These are phyloP conservation scores for Coranthus polyacanthus DNA, from an alignment of 2,797 vertebrate species.

Conservation along the genomic window DNA sequence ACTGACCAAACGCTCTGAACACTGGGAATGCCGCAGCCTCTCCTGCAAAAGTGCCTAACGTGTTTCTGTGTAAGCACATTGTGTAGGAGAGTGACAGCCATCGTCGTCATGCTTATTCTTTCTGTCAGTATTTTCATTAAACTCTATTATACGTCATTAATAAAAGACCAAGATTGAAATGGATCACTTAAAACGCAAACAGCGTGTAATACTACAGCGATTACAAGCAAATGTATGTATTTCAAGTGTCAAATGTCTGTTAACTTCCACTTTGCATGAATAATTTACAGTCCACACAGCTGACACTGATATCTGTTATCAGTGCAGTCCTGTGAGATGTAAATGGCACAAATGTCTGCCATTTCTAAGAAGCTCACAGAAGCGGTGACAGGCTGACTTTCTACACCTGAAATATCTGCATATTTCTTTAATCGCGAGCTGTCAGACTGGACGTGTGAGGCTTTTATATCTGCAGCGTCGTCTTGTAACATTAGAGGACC, in stretches of 20 bases:
- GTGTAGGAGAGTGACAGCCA: too few species aligned
- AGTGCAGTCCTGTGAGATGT: background rate
- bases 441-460: too few species aligned
- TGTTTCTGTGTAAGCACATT: too few species aligned
- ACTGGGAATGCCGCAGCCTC: slow-evolving; percentile 19
- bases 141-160: background rate
- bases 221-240: background rate
- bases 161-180: background rate
- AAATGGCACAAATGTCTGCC: too few species aligned
- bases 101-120: background rate
- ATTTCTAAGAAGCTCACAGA: too few species aligned
- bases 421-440: too few species aligned
- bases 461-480: too few species aligned
- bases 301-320: slow-evolving; percentile 3
- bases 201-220: too few species aligned
- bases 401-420: background rate
- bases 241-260: background rate
- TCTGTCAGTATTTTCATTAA: background rate
- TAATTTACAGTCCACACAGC: slow-evolving; percentile 12
- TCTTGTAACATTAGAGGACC: slow-evolving; percentile 16
- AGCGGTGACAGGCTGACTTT: too few species aligned
- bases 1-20: slow-evolving; percentile 43
- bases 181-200: too few species aligned
- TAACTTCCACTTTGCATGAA: slow-evolving; percentile 21
- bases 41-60: too few species aligned